Percentiles rank a stretch among this genome's conserved stretches.
phyloP scores from a whole-genome alignment of 2,113 vertebrate genomes.

The Buteo buteo region DNA sequence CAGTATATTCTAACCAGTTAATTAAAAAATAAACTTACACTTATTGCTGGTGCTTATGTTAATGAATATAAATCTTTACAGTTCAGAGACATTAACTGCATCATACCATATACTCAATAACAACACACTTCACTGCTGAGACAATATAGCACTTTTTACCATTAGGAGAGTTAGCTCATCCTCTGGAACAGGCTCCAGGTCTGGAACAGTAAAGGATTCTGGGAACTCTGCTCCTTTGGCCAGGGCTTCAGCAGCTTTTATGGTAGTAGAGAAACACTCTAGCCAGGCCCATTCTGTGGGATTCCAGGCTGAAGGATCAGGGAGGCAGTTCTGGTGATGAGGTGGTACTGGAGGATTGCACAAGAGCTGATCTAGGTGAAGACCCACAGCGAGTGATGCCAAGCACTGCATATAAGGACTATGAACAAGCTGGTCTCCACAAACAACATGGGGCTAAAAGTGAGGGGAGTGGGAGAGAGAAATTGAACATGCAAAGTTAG shows the following conservation, averaged over 20 bases:
- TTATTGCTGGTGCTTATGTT: not conserved
- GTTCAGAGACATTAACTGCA: not conserved
- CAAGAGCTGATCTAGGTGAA: slow-evolving; percentile 89
- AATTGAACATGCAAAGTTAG: not conserved
- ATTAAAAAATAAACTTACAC: not conserved
- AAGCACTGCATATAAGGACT: slow-evolving; percentile 98
- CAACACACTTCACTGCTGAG: not conserved
- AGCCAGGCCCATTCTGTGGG: slow-evolving; percentile 95
- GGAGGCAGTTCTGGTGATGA: slow-evolving; percentile 79
- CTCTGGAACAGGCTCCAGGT: slow-evolving; percentile 91
- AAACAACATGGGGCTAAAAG: slow-evolving; percentile 90
- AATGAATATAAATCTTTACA: not conserved
- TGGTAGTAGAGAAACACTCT: slow-evolving; percentile 92
- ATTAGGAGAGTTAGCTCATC: slow-evolving; percentile 90
- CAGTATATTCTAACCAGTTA: not conserved
- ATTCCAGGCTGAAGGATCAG: slow-evolving; percentile 82
- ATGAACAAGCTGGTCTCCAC: slow-evolving; percentile 95
- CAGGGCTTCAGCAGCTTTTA: slow-evolving; percentile 94
- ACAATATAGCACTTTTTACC: slow-evolving; percentile 67
- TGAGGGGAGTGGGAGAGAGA: not conserved
- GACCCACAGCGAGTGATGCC: slow-evolving; percentile 91
- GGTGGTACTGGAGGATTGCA: slow-evolving; percentile 85
- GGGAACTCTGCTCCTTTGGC: slow-evolving; percentile 89
- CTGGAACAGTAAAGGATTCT: slow-evolving; percentile 89
- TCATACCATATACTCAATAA: accelerated